These are phyloP conservation scores for Tylochromis polylepis DNA, from an alignment of 2,113 vertebrate genomes.

Conservation along the genomic window DNA sequence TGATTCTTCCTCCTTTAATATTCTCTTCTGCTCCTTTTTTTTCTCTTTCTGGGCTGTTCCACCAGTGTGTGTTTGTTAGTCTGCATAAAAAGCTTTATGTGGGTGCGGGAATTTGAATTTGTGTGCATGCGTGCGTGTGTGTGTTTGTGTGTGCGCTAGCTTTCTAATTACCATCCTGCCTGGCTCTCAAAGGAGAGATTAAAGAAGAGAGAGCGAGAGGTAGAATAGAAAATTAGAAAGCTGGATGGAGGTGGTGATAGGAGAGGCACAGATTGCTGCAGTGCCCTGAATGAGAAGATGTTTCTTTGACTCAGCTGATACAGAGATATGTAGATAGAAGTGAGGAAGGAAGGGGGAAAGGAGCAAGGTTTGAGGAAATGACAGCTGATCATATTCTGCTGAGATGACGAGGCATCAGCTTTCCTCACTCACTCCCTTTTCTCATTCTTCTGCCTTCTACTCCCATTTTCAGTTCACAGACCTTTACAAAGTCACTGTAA, in stretches of 20 bases:
- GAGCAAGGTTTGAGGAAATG: not conserved
- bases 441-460: not conserved
- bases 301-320: conserved; percentile 17
- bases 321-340: not conserved
- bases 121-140: not conserved
- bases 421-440: not conserved
- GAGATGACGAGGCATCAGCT: not conserved
- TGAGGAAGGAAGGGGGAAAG: not conserved
- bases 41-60: not conserved
- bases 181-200: conserved; percentile 8
- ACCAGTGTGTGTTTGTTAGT: not conserved
- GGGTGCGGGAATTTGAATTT: not conserved
- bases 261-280: not conserved
- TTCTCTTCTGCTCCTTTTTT: not conserved
- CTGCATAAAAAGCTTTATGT: not conserved
- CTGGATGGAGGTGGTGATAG: not conserved
- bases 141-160: not conserved
- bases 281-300: not conserved
- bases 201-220: not conserved
- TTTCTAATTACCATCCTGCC: conserved; percentile 11
- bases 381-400: conserved; percentile 22
- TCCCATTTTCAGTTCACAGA: not conserved
- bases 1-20: conserved; percentile 41
- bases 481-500: conserved; percentile 1
- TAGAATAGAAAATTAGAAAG: not conserved